phyloP scores from a whole-genome alignment of 2,797 vertebrate genomes.

The Clamator glandarius region DNA sequence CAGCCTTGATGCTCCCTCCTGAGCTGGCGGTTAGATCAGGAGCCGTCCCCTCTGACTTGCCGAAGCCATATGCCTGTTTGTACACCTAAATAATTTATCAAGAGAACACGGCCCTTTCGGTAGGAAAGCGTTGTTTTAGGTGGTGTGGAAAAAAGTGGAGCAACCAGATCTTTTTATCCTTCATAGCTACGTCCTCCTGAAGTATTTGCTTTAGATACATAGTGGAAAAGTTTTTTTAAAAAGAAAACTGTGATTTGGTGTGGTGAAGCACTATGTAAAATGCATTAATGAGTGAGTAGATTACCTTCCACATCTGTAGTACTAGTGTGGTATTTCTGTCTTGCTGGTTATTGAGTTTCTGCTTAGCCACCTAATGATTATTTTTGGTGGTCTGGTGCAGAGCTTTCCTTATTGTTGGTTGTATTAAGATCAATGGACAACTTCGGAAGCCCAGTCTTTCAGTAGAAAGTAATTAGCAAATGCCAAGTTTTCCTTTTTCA shows the following conservation, averaged over 20 bases:
- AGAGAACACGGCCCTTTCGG: neutral
- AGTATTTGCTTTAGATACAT: neutral
- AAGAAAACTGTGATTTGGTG: neutral
- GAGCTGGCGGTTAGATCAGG: neutral
- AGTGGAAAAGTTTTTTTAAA: neutral
- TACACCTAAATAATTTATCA: neutral
- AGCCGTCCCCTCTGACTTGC: neutral
- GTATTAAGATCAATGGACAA: neutral
- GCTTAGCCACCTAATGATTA: neutral
- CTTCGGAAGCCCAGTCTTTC: neutral
- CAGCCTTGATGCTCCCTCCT: neutral
- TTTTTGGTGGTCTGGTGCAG: neutral
- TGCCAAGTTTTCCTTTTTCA: constrained; percentile 3
- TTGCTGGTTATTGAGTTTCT: neutral
- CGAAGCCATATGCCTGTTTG: neutral
- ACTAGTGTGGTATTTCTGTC: neutral
- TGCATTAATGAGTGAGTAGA: neutral
- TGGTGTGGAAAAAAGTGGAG: neutral
- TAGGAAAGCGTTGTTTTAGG: neutral
- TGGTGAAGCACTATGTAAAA: neutral
- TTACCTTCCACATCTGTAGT: neutral
- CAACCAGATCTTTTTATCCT: neutral
- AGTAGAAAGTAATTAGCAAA: neutral
- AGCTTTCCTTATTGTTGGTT: neutral
- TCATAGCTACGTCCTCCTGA: neutral